Percentiles rank a stretch among this genome's conserved stretches.
Conservation (phyloP, 1,140 invertebrate species). For the Drosophila tristis region DNA sequence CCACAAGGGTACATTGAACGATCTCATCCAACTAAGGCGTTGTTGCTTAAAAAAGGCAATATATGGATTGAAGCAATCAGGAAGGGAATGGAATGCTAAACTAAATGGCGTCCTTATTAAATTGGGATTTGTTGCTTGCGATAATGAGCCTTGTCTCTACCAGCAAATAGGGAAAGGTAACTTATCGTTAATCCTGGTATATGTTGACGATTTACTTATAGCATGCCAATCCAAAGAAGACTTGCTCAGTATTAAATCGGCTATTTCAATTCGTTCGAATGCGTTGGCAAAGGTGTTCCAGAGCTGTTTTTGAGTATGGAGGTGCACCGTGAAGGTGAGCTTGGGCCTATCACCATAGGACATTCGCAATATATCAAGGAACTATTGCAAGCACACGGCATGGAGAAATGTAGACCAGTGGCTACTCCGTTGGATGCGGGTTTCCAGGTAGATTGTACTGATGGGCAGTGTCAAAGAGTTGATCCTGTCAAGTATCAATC, state of each 20-base stretch:
- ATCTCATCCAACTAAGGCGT: too few species aligned
- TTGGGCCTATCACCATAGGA: neutral
- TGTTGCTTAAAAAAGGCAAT: slow-evolving; percentile 14
- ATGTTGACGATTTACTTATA: too few species aligned
- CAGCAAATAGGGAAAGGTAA: too few species aligned
- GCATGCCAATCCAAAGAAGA: too few species aligned
- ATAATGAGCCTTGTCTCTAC: neutral
- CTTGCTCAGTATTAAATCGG: too few species aligned
- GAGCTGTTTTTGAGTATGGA: neutral
- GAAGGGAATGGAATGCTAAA: slow-evolving; percentile 15
- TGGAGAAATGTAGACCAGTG: too few species aligned
- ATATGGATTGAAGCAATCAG: slow-evolving; percentile 11
- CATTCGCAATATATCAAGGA: neutral
- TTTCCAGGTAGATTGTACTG: too few species aligned
- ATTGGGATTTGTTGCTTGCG: neutral
- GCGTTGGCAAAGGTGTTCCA: neutral
- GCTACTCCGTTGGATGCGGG: too few species aligned
- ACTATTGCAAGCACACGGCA: neutral
- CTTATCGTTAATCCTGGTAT: too few species aligned
- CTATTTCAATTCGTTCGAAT: neutral
- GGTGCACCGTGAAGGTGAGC: neutral
- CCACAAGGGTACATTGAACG: too few species aligned
- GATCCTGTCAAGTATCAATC: too few species aligned
- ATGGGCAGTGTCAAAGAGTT: too few species aligned
- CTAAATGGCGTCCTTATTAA: neutral